These are phyloP conservation scores for Amiota communis DNA, from an alignment of 2,888 invertebrate genomes.

Conservation along the genomic window DNA sequence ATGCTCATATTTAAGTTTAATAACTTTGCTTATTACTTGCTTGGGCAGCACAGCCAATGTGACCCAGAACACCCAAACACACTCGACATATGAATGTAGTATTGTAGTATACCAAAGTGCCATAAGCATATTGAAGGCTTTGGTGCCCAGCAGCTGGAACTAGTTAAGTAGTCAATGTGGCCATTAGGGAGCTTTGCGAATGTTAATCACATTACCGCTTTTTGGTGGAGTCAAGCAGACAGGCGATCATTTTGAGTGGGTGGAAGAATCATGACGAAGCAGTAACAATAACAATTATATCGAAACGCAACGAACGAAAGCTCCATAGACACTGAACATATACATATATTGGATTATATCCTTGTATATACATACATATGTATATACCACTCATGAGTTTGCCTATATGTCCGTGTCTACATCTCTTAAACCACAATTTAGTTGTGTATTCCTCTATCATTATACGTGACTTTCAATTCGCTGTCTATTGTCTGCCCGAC, in stretches of 20 bases:
- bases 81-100: constrained; percentile 3
- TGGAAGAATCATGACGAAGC: constrained; percentile 33
- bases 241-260: too few relatives aligned
- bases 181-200: constrained; percentile 55
- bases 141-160: constrained; percentile 8
- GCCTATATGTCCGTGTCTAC: constrained; percentile 28
- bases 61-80: not conserved
- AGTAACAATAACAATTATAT: constrained; percentile 63
- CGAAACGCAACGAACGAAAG: constrained; percentile 38
- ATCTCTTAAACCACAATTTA: constrained; percentile 58
- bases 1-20: constrained; percentile 55
- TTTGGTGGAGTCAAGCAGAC: too few relatives aligned
- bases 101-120: not conserved
- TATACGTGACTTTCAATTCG: too few relatives aligned
- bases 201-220: constrained; percentile 65
- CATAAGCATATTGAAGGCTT: not conserved
- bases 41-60: not conserved
- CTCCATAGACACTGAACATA: constrained; percentile 14
- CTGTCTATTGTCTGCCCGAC: constrained; percentile 29
- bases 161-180: constrained; percentile 51
- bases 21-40: constrained; percentile 55
- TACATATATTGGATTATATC: constrained; percentile 21
- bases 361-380: not conserved
- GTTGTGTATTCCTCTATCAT: constrained; percentile 31
- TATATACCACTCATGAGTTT: constrained; percentile 5